Conservation (phyloP, 2,888 invertebrate genomes). For the Phengaris arion region DNA sequence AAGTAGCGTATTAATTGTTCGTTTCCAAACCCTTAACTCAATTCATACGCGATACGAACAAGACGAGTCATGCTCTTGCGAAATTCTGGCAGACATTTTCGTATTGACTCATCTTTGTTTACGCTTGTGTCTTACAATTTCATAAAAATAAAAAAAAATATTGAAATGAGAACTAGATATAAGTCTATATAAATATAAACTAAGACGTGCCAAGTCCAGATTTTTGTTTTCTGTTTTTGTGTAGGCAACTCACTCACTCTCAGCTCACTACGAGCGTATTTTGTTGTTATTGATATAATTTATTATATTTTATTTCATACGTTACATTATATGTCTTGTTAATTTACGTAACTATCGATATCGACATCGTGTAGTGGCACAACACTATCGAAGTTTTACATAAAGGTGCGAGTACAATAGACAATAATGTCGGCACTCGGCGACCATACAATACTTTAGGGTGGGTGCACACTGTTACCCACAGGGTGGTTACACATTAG, state of each 20-base stretch:
- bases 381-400: slow-evolving; percentile 6
- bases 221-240: too few species aligned
- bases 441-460: too few species aligned
- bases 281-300: neutral
- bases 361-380: neutral
- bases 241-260: too few species aligned
- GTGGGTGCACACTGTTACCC: too few species aligned
- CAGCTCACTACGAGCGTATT: too few species aligned
- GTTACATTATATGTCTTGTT: too few species aligned
- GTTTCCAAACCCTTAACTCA: neutral
- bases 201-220: neutral
- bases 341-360: neutral
- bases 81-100: neutral
- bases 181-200: neutral
- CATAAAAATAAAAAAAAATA: neutral
- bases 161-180: neutral
- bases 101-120: neutral
- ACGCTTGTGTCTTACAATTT: neutral
- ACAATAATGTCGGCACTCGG: neutral
- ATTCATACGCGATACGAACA: too few species aligned
- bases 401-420: neutral
- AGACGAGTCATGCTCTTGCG: neutral
- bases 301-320: too few species aligned
- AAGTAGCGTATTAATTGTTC: neutral
- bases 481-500: too few species aligned